Evolutionary conservation across 1,140 invertebrate species (phyloP).

Genomic region (Propsilocerus akamusi): DNA sequence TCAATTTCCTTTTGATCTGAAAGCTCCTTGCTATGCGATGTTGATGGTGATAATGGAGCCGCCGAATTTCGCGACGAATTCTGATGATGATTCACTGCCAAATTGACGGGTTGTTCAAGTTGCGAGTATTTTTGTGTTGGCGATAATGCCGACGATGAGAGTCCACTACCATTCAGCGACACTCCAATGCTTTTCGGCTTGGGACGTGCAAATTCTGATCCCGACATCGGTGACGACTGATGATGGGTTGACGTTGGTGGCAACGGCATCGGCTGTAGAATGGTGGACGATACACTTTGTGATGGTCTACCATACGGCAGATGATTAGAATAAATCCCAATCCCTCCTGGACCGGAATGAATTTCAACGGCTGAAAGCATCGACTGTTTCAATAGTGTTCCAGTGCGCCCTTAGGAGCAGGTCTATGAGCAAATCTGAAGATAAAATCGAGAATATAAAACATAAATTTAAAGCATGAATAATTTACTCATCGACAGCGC

Average conservation of each 20-base stretch:
- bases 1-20: neutral
- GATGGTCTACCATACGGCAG: too few relatives aligned
- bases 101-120: neutral
- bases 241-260: neutral
- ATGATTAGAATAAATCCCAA: neutral
- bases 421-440: neutral
- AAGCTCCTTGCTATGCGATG: too few relatives aligned
- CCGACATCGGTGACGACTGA: neutral
- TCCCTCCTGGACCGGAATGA: neutral
- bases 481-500: neutral
- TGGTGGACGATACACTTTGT: too few relatives aligned
- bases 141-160: neutral
- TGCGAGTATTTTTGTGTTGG: slow-evolving; percentile 1
- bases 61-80: neutral
- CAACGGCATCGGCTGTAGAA: too few relatives aligned
- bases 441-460: neutral
- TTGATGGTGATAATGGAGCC: too few relatives aligned
- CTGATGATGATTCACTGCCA: neutral
- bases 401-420: neutral
- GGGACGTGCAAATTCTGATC: neutral
- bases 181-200: neutral
- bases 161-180: too few relatives aligned
- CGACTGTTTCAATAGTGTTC: neutral
- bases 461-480: neutral
- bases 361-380: neutral